Base-by-base conservation (phyloP, 2,113 vertebrate genomes). In the Condylura cristata region DNA sequence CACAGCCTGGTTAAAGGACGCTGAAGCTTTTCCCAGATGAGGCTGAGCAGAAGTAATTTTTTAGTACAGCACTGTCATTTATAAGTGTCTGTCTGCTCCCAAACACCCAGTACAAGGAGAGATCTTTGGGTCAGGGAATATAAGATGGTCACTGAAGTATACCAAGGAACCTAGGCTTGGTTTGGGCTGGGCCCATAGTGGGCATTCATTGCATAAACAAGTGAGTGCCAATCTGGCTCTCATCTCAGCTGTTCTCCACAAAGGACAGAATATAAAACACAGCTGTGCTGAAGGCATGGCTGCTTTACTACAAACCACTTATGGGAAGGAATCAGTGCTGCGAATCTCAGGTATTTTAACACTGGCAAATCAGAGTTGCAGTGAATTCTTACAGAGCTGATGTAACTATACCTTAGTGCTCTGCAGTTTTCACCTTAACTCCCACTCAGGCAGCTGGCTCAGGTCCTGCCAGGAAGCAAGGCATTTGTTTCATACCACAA, bases 1-100 rank as follows among this genome's bases (percentile, higher is more conserved):
- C 91, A 86, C 76, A 92, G 58, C 53, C 20, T 88, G 60, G 60
- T 72, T 58, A 93, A 78, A 96, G 85, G 58, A 53, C 46, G 86
- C 24, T 17, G 56, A 82, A 79, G 48, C 22, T 56, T 92, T 90
- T 89, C 56, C 3, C 68, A 68, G 18, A 65, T 22, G 12, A 91
- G 22, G 13, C 48, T 89, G 83, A 53, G 34, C 0, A 95, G 51
- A 86, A 63, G 16, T 76, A 46, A 68, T 71, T 88, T 30, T 92
- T 89, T 78, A 89, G 39, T 63, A 41, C 5, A 72, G 34, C 2
- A 51, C 18, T 87, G 89, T 53, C 20, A 68, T 22, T 0, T 78
- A 39, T 88, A 61, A 91, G 70, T 92, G 24, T 68, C 41, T 81
- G 17, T 75, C 28, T 66, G n/a, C 53, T 37, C 44, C 66, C 81